A percentile compares a stretch with the other conserved stretches of the same genome.
Evolutionary conservation across 2,113 vertebrate species (phyloP).

Genomic region (Oostethus manadensis): DNA sequence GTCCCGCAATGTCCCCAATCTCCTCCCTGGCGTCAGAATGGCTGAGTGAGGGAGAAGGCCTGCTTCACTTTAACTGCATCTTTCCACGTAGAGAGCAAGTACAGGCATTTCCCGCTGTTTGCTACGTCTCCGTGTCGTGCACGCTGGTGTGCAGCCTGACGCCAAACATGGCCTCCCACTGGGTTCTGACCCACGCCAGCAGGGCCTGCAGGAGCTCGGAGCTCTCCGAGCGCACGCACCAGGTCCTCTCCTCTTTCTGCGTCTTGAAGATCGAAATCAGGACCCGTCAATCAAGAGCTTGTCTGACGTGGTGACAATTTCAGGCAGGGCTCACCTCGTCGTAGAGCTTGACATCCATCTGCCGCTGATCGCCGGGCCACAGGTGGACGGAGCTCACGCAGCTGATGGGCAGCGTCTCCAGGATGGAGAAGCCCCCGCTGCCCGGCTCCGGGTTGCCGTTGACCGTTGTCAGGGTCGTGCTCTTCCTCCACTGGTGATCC

Average conservation of each 20-base stretch:
- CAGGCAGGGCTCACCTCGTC: constrained; percentile 79
- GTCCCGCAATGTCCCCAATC: too few species aligned
- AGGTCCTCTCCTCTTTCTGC: constrained; percentile 76
- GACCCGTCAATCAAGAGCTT: not conserved
- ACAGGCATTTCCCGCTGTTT: not conserved
- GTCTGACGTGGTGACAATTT: not conserved
- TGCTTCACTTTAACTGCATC: not conserved
- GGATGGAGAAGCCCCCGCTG: constrained; percentile 48
- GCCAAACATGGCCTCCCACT: constrained; percentile 86
- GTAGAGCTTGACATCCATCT: constrained; percentile 83
- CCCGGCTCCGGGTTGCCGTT: constrained; percentile 14
- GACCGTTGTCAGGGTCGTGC: not conserved
- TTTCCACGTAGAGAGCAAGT: not conserved
- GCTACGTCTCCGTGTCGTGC: constrained; percentile 37
- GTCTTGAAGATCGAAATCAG: constrained; percentile 48
- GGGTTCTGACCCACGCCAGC: constrained; percentile 77
- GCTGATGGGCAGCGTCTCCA: constrained; percentile 71
- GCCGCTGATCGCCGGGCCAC: constrained; percentile 71
- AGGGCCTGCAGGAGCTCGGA: constrained; percentile 70
- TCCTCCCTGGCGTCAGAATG: not conserved
- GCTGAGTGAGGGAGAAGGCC: not conserved
- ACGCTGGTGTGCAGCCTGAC: constrained; percentile 71
- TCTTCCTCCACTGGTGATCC: constrained; percentile 74
- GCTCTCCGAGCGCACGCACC: constrained; percentile 75
- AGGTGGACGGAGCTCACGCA: constrained; percentile 78